Evolutionary conservation across 2,888 invertebrate genomes (phyloP).

Genomic region (Macaria notata): DNA sequence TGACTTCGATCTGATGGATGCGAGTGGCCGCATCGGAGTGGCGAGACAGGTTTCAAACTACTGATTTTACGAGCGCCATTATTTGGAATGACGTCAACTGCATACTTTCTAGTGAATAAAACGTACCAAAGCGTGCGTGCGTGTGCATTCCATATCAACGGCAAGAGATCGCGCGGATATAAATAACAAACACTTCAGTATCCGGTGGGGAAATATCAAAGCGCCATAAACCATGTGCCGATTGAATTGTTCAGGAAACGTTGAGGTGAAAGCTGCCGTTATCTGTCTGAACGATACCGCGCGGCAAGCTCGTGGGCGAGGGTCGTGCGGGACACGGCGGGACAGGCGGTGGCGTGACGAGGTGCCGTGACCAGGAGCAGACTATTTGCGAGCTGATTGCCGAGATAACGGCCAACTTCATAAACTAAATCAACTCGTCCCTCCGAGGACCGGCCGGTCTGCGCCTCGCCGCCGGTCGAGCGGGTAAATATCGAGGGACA

Average conservation of each 20-base stretch:
- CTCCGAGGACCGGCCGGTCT: background rate
- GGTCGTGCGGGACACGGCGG: background rate
- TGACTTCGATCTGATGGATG: no score
- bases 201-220: constrained; percentile 19
- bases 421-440: constrained; percentile 17
- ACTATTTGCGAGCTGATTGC: constrained; percentile 3
- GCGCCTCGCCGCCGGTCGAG: no score
- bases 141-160: no score
- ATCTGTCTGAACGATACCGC: constrained; percentile 28
- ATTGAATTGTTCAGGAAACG: constrained; percentile 29
- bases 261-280: constrained; percentile 24
- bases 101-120: no score
- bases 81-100: no score
- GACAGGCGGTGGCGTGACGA: constrained; percentile 4
- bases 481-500: no score
- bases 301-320: constrained; percentile 6
- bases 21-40: no score
- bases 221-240: constrained; percentile 25
- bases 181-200: constrained; percentile 16
- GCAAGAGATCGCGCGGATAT: background rate
- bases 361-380: background rate
- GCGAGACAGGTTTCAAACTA: no score
- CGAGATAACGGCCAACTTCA: constrained; percentile 7
- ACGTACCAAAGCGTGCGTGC: no score
- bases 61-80: no score